These are phyloP conservation scores for Phymanthus crucifer DNA, from an alignment of 92 coral and sea anemone genomes.

Conservation along the genomic window DNA sequence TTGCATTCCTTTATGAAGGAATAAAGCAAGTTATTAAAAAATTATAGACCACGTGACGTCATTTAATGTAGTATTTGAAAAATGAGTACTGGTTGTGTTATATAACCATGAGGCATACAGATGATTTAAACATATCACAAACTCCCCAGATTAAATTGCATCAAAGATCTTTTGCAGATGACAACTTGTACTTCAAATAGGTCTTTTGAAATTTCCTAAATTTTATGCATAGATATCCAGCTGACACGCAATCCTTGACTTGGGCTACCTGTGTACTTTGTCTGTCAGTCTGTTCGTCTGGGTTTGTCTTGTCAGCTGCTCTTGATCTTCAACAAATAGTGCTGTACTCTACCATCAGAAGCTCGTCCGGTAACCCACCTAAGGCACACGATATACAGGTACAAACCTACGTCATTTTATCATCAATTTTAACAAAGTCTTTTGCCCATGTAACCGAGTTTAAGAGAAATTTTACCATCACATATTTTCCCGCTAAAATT, in stretches of 20 bases:
- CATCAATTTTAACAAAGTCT: background rate
- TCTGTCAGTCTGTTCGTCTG: background rate
- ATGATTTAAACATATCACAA: too few species aligned
- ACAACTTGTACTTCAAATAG: too few species aligned
- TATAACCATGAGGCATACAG: too few species aligned
- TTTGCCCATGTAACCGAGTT: background rate
- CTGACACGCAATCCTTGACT: background rate
- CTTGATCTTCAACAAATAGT: constrained; percentile 73
- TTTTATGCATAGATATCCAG: too few species aligned
- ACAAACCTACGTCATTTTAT: background rate
- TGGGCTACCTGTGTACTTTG: constrained; percentile 1
- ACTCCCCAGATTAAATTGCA: too few species aligned
- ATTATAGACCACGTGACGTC: too few species aligned
- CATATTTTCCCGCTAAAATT: background rate
- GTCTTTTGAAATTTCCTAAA: too few species aligned
- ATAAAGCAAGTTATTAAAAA: too few species aligned
- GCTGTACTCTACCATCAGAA: constrained; percentile 77
- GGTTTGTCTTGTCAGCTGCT: background rate
- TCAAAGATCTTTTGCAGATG: too few species aligned
- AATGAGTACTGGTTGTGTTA: too few species aligned
- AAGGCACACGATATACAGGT: background rate
- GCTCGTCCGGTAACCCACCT: constrained; percentile 78
- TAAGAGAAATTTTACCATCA: background rate
- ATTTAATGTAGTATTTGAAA: too few species aligned
- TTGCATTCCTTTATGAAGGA: too few species aligned